Base-by-base conservation (phyloP, 2,113 vertebrate genomes). In the Cyanoderma ruficeps region DNA sequence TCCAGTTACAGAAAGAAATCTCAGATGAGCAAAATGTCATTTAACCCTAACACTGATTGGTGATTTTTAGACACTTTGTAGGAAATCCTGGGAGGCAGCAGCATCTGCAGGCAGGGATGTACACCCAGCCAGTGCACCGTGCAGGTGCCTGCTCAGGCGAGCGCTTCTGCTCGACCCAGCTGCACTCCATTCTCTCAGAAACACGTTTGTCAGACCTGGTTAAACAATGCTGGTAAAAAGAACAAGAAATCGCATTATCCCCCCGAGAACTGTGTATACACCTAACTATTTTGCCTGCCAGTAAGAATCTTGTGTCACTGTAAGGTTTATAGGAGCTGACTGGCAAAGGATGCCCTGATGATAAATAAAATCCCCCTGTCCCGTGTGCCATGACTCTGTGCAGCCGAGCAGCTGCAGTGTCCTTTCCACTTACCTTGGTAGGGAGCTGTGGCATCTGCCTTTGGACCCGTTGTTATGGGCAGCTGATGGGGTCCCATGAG, bases 281-380 rank as follows among this genome's bases (percentile, higher is more conserved):
- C 82, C 82, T 67, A 76, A 41, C 74, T 90, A 10, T 90, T 91
- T 97, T 91, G 84, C 85, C 94, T 95, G 96, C 95, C 94, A 96
- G 91, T 63, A 85, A 72, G 83, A 85, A 81, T 83, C 46, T 64
- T 82, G 93, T 97, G 93, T 98, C 96, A 72, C 81, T 63, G 93
- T 89, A 94, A 92, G 87, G 68, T 89, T 90, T 93, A 96, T 59
- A 93, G 92, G 90, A 93, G 87, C 82, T 95, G 95, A 95, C 93
- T 94, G 77, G 91, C 78, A 82, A 94, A 85, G 90, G 52, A 87
- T 91, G 74, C 77, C 70, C 90, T 56, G 92, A 49, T 93, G 75
- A 95, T 96, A 97, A 96, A 87, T 87, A 96, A 93, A 96, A 74
- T 44, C 5, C 65, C 76, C 46, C 47, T 44, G 11, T 44, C n/a